Conservation (phyloP, 2,797 vertebrate species). For the Neosilurus hyrtlii region DNA sequence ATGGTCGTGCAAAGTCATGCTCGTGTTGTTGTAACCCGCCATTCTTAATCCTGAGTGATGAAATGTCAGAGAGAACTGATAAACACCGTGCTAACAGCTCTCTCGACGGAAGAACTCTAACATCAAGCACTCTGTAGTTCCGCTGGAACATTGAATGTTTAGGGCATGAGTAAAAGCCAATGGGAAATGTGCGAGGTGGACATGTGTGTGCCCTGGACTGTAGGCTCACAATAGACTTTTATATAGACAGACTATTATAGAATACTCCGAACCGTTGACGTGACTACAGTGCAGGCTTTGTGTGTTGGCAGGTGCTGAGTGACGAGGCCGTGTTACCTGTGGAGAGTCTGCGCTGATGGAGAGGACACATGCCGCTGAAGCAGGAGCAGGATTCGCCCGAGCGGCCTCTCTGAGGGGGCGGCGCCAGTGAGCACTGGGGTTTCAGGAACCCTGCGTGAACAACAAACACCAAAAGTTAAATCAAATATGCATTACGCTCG, state of each 20-base stretch:
- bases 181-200: neutral
- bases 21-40: slow-evolving; percentile 28
- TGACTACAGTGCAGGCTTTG: slow-evolving; percentile 33
- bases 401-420: slow-evolving; percentile 75
- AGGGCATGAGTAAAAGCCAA: neutral
- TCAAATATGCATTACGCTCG: neutral
- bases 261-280: neutral
- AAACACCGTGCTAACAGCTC: neutral
- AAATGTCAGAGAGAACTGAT: slow-evolving; percentile 30
- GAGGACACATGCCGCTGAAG: slow-evolving; percentile 77
- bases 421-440: slow-evolving; percentile 80
- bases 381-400: slow-evolving; percentile 74
- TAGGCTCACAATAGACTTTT: neutral
- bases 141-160: neutral
- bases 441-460: slow-evolving; percentile 76
- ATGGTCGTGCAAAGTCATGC: slow-evolving; percentile 23
- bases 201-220: neutral
- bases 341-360: slow-evolving; percentile 78
- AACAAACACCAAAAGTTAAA: neutral
- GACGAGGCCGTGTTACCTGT: slow-evolving; percentile 66
- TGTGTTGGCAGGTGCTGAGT: slow-evolving; percentile 24
- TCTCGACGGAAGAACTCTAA: neutral
- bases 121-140: no score
- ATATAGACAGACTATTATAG: neutral
- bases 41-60: slow-evolving; percentile 29